Evolutionary conservation across 2,888 invertebrate genomes (phyloP), one percentile per base, ranked within the genome.

Genomic region (Escarpia spicata): DNA sequence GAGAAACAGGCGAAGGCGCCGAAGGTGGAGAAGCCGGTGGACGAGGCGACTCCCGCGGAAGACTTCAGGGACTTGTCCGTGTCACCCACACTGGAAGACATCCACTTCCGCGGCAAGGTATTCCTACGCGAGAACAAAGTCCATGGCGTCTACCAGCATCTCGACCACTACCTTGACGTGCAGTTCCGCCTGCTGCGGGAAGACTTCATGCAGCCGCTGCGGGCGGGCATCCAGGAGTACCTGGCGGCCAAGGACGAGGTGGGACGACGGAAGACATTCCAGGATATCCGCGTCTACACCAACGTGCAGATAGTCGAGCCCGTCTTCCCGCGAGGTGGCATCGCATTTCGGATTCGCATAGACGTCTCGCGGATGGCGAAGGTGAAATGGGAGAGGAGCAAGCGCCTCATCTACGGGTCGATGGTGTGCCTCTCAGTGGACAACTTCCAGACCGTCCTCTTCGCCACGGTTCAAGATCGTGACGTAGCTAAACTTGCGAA

Each of bases 111-210:
- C 75, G 91, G 58, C 45, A 44, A 60, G 37, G 60, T 44, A 19
- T 97, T 97, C 95, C 94, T 97, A 43, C 96, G 97, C 26, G 97
- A 97, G 0, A 98, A 97, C 95, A 97, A 97, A 92, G 96, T 97
- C 0, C 96, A 97, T 91, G 98, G 98, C 31, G 97, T 97, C 0
- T 98, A 98, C 95, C 95, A 96, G 0, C 97, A 97, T 95, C 97
- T 97, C 1, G 97, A 97, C 92, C 97, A 98, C 95, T 98, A 98
- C 95, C 96, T 98, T 43, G 98, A 98, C 94, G 97, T 98, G n/a
- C 98, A 98, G 94, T 98, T 98, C 95, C 97, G 98, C 52, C 96
- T 98, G 89, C 95, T 98, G 91, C 96, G 98, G 52, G 98, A 98
- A 96, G 98, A 98, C 96, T 98, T 98, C 95, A 97, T 98, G 58